These are phyloP conservation scores for Poecilobothrus nobilitatus DNA, from an alignment of 2,888 invertebrate genomes.

Conservation along the genomic window DNA sequence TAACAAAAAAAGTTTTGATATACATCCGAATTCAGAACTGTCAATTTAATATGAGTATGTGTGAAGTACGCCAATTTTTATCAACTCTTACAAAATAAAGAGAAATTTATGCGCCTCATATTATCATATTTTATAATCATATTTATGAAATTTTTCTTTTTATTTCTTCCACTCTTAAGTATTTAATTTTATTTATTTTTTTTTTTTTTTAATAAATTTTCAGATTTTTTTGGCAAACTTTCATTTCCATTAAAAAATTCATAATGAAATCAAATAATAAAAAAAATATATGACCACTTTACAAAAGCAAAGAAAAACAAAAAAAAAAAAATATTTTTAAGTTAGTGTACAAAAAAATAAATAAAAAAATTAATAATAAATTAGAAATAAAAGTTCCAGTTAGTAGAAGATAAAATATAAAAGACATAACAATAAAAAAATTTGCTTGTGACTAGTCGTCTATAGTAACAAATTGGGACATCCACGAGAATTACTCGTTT, in stretches of 20 bases:
- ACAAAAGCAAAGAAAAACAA: not conserved
- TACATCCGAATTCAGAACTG: too few species aligned
- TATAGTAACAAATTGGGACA: not conserved
- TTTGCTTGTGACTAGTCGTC: not conserved
- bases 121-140: too few species aligned
- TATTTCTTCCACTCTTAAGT: too few species aligned
- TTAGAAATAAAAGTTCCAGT: not conserved
- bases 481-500: constrained; percentile 1
- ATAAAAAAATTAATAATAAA: not conserved
- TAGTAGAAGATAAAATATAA: too few species aligned
- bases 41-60: too few species aligned
- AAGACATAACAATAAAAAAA: not conserved
- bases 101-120: too few species aligned
- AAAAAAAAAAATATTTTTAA: not conserved
- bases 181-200: not conserved
- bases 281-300: not conserved
- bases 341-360: not conserved
- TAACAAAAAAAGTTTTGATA: too few species aligned
- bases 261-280: not conserved
- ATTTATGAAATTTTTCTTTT: not conserved
- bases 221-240: not conserved
- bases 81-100: not conserved
- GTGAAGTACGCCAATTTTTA: not conserved
- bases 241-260: not conserved
- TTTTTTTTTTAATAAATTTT: not conserved